A percentile compares a stretch with the other conserved stretches of the same genome.
Conservation (phyloP, 2,888 invertebrate genomes). For the Dicranocentrus wangi region DNA sequence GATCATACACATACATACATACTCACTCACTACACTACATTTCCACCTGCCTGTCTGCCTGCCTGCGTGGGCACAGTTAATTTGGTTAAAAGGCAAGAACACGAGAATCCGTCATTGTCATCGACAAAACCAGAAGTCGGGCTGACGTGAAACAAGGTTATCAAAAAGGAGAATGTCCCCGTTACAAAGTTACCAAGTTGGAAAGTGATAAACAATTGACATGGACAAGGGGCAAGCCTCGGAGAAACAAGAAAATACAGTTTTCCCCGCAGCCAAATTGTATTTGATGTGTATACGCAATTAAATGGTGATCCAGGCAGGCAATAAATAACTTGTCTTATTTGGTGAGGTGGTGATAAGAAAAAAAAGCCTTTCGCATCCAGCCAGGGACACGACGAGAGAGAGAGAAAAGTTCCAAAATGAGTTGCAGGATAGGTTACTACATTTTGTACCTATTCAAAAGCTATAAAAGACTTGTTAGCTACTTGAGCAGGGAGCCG, state of each 20-base stretch:
- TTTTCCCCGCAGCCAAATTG: neutral
- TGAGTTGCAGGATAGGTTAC: slow-evolving; percentile 2
- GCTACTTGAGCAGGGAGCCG: slow-evolving; percentile 37
- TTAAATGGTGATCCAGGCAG: slow-evolving; percentile 46
- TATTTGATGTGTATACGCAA: slow-evolving; percentile 34
- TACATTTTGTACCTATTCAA: slow-evolving; percentile 2
- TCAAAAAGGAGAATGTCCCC: neutral
- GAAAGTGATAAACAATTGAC: neutral
- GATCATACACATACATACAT: slow-evolving; percentile 5
- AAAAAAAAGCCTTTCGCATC: slow-evolving; percentile 45
- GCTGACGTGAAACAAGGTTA: slow-evolving; percentile 44
- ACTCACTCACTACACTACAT: no score
- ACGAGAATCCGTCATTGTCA: slow-evolving; percentile 57
- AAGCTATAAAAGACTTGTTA: slow-evolving; percentile 41
- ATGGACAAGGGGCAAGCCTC: no score
- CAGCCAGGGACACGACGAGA: slow-evolving; percentile 18
- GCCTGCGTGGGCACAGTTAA: slow-evolving; percentile 40
- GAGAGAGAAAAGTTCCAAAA: slow-evolving; percentile 21
- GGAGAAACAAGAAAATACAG: no score
- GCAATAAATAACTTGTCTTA: slow-evolving; percentile 57
- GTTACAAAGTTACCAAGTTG: slow-evolving; percentile 3
- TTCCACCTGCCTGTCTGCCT: no score
- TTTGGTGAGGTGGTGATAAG: slow-evolving; percentile 36
- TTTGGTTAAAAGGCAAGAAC: slow-evolving; percentile 24
- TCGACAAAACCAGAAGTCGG: slow-evolving; percentile 41